Percentiles rank a stretch among this genome's conserved stretches.
These are phyloP conservation scores for Drosophila bifasciata DNA, from an alignment of 1,140 invertebrate genomes.

Conservation along the genomic window DNA sequence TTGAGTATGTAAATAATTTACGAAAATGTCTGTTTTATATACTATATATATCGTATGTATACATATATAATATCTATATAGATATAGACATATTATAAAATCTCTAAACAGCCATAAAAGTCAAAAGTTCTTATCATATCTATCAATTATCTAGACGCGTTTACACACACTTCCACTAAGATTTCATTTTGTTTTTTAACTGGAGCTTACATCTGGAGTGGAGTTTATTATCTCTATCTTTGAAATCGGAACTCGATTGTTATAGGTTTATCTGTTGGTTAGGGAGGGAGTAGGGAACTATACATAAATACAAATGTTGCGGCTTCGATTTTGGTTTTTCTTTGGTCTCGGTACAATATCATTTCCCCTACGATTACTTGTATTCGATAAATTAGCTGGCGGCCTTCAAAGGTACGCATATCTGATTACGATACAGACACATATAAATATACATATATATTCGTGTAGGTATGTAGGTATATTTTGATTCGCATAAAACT, in stretches of 20 bases:
- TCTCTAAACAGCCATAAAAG: slow-evolving; percentile 82
- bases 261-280: slow-evolving; percentile 51
- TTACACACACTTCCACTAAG: slow-evolving; percentile 42
- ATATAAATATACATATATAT: slow-evolving; percentile 35
- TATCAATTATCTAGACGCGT: slow-evolving; percentile 72
- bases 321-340: slow-evolving; percentile 47
- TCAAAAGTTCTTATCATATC: slow-evolving; percentile 74
- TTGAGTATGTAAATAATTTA: slow-evolving; percentile 65
- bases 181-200: slow-evolving; percentile 27
- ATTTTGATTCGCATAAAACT: slow-evolving; percentile 54
- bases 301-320: slow-evolving; percentile 74
- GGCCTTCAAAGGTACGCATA: slow-evolving; percentile 72
- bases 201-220: too few relatives aligned
- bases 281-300: slow-evolving; percentile 28
- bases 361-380: slow-evolving; percentile 24
- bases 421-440: slow-evolving; percentile 57
- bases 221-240: slow-evolving; percentile 14
- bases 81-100: slow-evolving; percentile 76
- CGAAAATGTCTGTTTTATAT: slow-evolving; percentile 50
- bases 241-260: slow-evolving; percentile 78
- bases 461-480: slow-evolving; percentile 19
- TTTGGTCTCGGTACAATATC: slow-evolving; percentile 69
- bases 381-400: slow-evolving; percentile 37
- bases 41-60: slow-evolving; percentile 29
- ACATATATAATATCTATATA: slow-evolving; percentile 50